phyloP scores from a whole-genome alignment of 2,797 vertebrate species.

The Myotis findleyi region DNA sequence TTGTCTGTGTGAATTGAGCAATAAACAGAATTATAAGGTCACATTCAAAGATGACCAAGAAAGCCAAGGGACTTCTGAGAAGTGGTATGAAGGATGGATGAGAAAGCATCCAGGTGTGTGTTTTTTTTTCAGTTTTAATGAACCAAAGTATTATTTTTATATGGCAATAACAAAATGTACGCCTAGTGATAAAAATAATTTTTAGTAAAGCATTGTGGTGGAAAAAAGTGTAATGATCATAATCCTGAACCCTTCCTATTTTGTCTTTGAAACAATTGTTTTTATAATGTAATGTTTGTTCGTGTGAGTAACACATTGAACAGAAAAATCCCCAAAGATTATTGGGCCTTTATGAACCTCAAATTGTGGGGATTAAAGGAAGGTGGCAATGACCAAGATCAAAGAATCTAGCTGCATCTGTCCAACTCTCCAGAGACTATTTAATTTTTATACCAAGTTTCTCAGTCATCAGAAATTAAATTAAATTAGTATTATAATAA shows the following conservation, averaged over 20 bases:
- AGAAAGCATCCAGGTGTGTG: neutral
- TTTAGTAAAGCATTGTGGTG: neutral
- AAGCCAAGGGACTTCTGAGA: neutral
- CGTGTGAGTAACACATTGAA: neutral
- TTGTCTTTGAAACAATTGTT: neutral
- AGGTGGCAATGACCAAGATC: neutral
- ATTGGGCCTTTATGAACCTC: neutral
- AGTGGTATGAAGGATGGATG: neutral
- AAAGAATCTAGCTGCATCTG: neutral
- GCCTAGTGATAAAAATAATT: neutral
- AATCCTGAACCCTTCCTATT: neutral
- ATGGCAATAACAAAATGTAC: neutral
- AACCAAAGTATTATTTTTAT: conserved; percentile 28
- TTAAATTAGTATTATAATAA: neutral
- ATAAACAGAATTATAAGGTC: neutral
- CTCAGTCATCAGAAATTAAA: conserved; percentile 22
- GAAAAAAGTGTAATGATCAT: neutral
- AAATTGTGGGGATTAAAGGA: neutral
- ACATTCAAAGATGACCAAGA: conserved; percentile 29
- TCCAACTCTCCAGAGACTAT: neutral
- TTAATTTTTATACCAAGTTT: conserved; percentile 14
- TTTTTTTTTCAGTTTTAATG: neutral
- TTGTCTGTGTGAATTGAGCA: neutral
- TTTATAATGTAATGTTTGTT: neutral
- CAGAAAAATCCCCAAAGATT: neutral